phyloP scores from a whole-genome alignment of 2,888 invertebrate genomes.

The Scaptomyza parva region DNA sequence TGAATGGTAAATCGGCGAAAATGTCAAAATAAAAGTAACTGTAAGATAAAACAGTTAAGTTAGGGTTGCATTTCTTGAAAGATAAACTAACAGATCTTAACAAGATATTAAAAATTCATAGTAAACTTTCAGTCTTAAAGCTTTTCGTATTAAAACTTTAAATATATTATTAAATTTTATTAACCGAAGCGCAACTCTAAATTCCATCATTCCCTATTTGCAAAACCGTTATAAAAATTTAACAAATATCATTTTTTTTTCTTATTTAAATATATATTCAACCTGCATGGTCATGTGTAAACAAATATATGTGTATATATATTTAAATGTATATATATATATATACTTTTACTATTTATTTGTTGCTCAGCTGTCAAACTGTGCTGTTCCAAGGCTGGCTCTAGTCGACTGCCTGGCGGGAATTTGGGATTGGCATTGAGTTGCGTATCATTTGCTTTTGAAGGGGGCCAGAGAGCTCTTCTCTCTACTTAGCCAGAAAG shows the following conservation, averaged over 20 bases:
- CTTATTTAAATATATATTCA: constrained; percentile 18
- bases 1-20: constrained; percentile 43
- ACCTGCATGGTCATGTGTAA: constrained; percentile 32
- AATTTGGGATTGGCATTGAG: constrained; percentile 51
- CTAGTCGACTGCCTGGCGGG: constrained; percentile 44
- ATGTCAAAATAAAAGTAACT: neutral
- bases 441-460: constrained; percentile 27
- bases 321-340: constrained; percentile 6
- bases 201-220: constrained; percentile 5
- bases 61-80: neutral
- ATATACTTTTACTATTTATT: constrained; percentile 18
- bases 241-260: constrained; percentile 19
- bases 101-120: no score
- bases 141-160: no score
- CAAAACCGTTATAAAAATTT: constrained; percentile 8
- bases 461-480: no score
- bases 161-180: no score
- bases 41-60: constrained; percentile 16
- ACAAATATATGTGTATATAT: constrained; percentile 7
- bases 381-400: constrained; percentile 74
- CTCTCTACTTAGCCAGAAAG: constrained; percentile 32
- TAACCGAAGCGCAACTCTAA: no score
- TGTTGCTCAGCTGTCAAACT: constrained; percentile 74
- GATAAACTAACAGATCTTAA: neutral
- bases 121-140: no score